Base-by-base conservation (phyloP, 2,888 invertebrate species). In the Epicampocera succincta region DNA sequence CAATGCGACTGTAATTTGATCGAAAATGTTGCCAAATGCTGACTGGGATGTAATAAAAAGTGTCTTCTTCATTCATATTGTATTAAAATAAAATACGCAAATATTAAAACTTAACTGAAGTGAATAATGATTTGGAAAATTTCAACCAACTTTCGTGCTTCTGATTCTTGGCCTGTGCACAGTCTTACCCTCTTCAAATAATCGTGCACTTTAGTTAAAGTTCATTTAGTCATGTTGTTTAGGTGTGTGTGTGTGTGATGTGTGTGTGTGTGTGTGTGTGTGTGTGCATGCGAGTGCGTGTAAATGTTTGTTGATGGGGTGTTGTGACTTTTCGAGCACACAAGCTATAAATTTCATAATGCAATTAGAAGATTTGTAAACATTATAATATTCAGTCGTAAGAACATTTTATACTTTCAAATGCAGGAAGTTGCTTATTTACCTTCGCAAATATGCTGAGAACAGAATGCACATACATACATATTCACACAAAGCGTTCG, bases 311-410 rank as follows among this genome's bases (percentile, higher is more conserved):
- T 33, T 33, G 33, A 33, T 9, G 19, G 17, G 17, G 9, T 48
- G 46, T 56, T 60, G 52, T 73, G 73, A 73, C 72, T 76, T 61
- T 65, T 65, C 58, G 58, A 50, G 56, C 69, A 21, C 52, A 77
- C 56, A 77, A 74, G 61, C 80, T 78, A 83, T 83, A 83, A 77
- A 83, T 80, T 83, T 83, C 80, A 80, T 71, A 80, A 80, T 60
- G 83, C 74, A 78, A 75, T 83, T 83, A 78, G 75, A 66, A 80
- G 83, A 77, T 80, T 77, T 83, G 80, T 80, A 74, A 74, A 80
- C 73, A 71, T 77, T 83, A 80, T 69, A 56, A 73, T 73, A 29
- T 68, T 61, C 9, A 72, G 52, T 38, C 46, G 15, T 38, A 48
- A 38, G 56, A 74, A 66, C 25, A 65, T 56, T 66, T 33, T 56